phyloP scores from a whole-genome alignment of 1,140 invertebrate genomes.

The Mylabris phalerata region DNA sequence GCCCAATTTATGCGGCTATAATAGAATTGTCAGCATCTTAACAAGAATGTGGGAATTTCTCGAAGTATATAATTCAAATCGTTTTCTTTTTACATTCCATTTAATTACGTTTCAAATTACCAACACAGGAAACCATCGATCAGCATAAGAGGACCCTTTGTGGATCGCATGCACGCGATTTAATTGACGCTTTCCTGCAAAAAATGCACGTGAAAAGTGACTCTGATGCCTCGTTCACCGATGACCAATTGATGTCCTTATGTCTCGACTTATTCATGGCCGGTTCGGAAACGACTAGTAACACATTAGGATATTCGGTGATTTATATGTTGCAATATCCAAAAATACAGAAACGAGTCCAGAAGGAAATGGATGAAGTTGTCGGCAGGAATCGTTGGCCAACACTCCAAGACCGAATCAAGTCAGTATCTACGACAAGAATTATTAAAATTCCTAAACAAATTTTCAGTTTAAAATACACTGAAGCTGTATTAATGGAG shows the following conservation, averaged over 20 bases:
- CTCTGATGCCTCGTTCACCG: slow-evolving; percentile 37
- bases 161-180: slow-evolving; percentile 22
- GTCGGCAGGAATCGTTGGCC: slow-evolving; percentile 54
- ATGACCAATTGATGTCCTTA: slow-evolving; percentile 57
- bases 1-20: slow-evolving; percentile 54
- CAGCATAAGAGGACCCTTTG: slow-evolving; percentile 25
- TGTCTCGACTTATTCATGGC: slow-evolving; percentile 61
- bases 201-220: slow-evolving; percentile 28
- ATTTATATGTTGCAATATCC: slow-evolving; percentile 58
- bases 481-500: slow-evolving; percentile 56
- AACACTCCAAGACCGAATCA: slow-evolving; percentile 50
- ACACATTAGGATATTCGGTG: slow-evolving; percentile 55
- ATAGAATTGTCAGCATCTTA: slow-evolving; percentile 32
- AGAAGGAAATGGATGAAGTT: slow-evolving; percentile 60
- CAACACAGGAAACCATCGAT: slow-evolving; percentile 28
- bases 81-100: background rate
- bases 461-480: slow-evolving; percentile 49
- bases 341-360: slow-evolving; percentile 57
- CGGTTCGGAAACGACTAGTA: slow-evolving; percentile 63
- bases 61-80: slow-evolving; percentile 2
- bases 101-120: slow-evolving; percentile 5
- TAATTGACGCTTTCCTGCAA: slow-evolving; percentile 33
- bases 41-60: slow-evolving; percentile 19
- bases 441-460: slow-evolving; percentile 3
- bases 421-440: slow-evolving; percentile 36